phyloP scores from a whole-genome alignment of 2,797 vertebrate genomes.

The Trichosurus vulpecula region DNA sequence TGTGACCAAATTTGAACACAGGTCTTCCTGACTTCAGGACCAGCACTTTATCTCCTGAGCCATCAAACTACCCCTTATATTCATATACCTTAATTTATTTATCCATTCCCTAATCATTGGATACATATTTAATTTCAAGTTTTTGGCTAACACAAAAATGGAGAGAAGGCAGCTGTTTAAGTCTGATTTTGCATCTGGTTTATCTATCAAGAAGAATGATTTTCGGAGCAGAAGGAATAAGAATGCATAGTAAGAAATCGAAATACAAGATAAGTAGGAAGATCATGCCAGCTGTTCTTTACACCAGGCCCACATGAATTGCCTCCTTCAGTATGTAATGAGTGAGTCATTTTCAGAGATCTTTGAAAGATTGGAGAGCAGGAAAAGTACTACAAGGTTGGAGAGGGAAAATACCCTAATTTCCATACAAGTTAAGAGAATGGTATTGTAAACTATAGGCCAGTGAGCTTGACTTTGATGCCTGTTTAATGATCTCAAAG shows the following conservation, averaged over 20 bases:
- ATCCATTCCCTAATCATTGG: background rate
- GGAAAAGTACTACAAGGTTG: background rate
- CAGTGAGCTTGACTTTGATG: background rate
- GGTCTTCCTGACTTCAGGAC: background rate
- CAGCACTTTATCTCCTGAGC: background rate
- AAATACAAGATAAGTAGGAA: background rate
- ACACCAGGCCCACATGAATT: background rate
- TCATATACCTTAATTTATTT: background rate
- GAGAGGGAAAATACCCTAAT: background rate
- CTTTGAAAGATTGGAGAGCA: background rate
- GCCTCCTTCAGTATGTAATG: background rate
- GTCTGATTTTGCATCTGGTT: background rate
- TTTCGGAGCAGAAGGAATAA: background rate
- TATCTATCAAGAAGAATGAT: background rate
- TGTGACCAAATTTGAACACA: background rate
- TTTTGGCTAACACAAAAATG: background rate
- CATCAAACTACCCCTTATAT: background rate
- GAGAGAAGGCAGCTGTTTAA: background rate
- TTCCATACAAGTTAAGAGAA: background rate
- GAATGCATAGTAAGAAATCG: background rate
- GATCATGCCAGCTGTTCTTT: background rate
- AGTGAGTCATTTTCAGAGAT: background rate
- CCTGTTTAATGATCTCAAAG: background rate
- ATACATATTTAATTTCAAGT: background rate
- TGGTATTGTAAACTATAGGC: background rate